Conservation (phyloP, 2,113 vertebrate genomes). For the Hemichromis elongatus region DNA sequence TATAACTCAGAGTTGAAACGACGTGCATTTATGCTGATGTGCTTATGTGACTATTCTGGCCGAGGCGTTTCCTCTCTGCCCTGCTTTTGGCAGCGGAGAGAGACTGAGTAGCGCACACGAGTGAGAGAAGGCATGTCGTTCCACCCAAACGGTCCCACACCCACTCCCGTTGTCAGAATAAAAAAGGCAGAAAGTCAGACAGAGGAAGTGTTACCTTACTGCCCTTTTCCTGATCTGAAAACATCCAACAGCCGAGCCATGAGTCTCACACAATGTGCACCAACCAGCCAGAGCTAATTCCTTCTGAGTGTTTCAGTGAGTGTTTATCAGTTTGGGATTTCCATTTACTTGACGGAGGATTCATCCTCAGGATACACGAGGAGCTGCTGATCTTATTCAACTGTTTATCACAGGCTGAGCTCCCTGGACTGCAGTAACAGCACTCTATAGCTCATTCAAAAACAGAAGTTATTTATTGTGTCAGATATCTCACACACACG, state of each 20-base stretch:
- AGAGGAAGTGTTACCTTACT: constrained; percentile 3
- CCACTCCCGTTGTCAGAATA: background rate
- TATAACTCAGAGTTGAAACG: background rate
- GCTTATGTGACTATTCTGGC: background rate
- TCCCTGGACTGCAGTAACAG: background rate
- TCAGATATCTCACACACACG: background rate
- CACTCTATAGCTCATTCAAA: constrained; percentile 2
- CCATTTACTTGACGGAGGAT: background rate
- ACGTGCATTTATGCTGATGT: background rate
- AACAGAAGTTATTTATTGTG: background rate
- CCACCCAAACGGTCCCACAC: background rate
- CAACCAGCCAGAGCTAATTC: background rate
- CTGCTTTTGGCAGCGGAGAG: background rate
- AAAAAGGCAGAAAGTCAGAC: constrained; percentile 2
- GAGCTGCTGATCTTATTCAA: background rate
- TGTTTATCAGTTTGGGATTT: background rate
- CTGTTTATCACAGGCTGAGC: background rate
- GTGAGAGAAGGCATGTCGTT: background rate
- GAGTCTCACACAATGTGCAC: background rate
- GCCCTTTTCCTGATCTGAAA: constrained; percentile 8
- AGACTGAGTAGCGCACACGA: background rate
- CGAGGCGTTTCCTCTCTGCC: constrained; percentile 2
- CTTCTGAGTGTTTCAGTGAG: background rate
- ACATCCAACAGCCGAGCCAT: background rate
- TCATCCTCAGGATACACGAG: background rate